phyloP scores from a whole-genome alignment of 2,797 vertebrate genomes.

The Iguana delicatissima region DNA sequence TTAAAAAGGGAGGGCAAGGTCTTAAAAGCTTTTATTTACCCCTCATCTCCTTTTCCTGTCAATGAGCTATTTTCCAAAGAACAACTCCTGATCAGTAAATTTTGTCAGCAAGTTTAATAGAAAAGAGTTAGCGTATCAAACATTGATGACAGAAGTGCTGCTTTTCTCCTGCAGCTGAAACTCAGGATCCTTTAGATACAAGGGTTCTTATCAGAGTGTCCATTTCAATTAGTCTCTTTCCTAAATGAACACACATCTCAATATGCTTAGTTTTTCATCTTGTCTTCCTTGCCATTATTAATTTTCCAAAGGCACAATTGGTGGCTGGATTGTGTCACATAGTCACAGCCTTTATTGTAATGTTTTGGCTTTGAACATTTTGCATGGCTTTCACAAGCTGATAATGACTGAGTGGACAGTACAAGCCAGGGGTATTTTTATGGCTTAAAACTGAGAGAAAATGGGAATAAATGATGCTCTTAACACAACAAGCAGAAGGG shows the following conservation, averaged over 20 bases:
- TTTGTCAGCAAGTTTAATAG: constrained; percentile 54
- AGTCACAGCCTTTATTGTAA: neutral
- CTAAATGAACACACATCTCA: constrained; percentile 15
- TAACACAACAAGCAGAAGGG: neutral
- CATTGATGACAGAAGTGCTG: constrained; percentile 62
- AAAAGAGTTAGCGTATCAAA: constrained; percentile 53
- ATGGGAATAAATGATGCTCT: neutral
- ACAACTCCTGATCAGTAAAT: constrained; percentile 48
- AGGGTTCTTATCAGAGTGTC: constrained; percentile 63
- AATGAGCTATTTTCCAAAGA: constrained; percentile 65
- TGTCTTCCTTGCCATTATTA: constrained; percentile 16
- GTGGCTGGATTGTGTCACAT: constrained; percentile 33
- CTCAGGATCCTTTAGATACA: constrained; percentile 56
- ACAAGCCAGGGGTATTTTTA: neutral
- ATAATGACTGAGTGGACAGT: constrained; percentile 19
- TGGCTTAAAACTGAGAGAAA: neutral
- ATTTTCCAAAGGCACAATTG: constrained; percentile 25
- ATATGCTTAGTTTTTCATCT: constrained; percentile 12
- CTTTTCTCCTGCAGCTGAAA: constrained; percentile 46
- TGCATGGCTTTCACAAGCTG: constrained; percentile 30
- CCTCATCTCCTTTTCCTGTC: constrained; percentile 36
- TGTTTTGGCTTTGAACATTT: constrained; percentile 4
- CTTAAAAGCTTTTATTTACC: constrained; percentile 74
- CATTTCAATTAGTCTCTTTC: constrained; percentile 42
- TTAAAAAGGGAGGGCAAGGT: constrained; percentile 37